Base-by-base conservation (phyloP, 53 echinoderm and acorn worm genomes). In the Zoroaster sp. region DNA sequence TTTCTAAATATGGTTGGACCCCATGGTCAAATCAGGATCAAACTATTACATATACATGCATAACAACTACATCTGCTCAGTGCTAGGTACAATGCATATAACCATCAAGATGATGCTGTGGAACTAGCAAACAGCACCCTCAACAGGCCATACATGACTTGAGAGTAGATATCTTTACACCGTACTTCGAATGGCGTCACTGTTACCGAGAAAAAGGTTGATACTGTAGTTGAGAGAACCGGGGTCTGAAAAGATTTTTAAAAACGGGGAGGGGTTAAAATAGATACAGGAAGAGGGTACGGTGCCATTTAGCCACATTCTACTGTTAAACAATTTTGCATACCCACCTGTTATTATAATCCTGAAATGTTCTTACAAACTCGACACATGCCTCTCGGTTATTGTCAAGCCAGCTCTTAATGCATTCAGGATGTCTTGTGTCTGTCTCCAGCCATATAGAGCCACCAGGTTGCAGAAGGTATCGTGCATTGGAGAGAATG, bases 371-470 rank as follows among this genome's bases (percentile, higher is more conserved):
- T 13, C 63, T 86, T 4, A 90, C 55, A 49, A 92, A 92, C 69
- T 81, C 53, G 34, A 97, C 89, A 9, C 74, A 40, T 12, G 66
- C 55, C 28, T 81, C 79, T 35, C n/a, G 83, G 53, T 92, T 73
- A 12, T 37, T 66, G 23, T 28, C 63, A 46, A 92, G 65, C 92
- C 89, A 92, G 0, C 13, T 42, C 21, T 75, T 5, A 34, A 92
- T 92, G 8, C 31, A 63, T n/a, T 90, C 82, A 30, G 91, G 88
- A 51, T 97, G 97, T 55, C 91, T 93, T 2, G 66, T 67, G 74
- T 97, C 97, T 17, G 95, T 93, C 70, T 97, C 97, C 31, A 97
- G 66, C 97, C 97, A 97, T 36, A 97, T 94, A 28, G 45, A 88
- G 4, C 93, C 95, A 2, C 70, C 86, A n/a, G 95, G 92, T 45